Percentiles rank a stretch among this genome's conserved stretches.
These are phyloP conservation scores for Cantharis rustica DNA, from an alignment of 2,888 invertebrate genomes.

Conservation along the genomic window DNA sequence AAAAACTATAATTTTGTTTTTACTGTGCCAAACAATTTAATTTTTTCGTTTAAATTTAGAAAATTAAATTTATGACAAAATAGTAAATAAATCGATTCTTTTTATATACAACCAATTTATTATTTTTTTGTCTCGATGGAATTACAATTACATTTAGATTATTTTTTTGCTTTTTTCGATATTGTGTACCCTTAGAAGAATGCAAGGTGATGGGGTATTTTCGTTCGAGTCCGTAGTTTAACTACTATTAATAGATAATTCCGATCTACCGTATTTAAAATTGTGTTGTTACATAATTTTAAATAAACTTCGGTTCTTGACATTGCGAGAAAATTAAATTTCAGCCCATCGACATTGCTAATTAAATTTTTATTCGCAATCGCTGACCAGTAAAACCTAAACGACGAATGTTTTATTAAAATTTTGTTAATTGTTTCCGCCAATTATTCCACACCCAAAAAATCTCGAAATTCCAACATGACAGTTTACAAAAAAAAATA, in stretches of 20 bases:
- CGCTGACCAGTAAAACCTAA: neutral
- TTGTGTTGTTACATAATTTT: neutral
- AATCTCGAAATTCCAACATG: too few species aligned
- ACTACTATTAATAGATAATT: neutral
- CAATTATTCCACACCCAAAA: neutral
- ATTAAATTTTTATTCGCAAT: neutral
- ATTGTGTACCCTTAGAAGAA: neutral
- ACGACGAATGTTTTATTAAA: too few species aligned
- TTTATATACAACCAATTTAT: neutral
- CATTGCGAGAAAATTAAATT: neutral
- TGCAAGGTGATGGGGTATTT: neutral
- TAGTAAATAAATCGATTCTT: neutral
- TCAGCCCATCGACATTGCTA: neutral
- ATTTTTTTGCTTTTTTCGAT: neutral
- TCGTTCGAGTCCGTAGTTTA: neutral
- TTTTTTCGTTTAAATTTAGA: neutral
- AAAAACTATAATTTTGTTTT: neutral
- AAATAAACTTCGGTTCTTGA: neutral
- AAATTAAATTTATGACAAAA: neutral
- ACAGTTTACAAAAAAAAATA: too few species aligned
- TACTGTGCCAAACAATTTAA: neutral
- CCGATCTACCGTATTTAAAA: neutral
- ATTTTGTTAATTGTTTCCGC: neutral
- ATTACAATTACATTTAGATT: too few species aligned
- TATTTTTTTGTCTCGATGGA: neutral